Percentiles rank a stretch among this genome's conserved stretches.
Conservation (phyloP, 2,888 invertebrate genomes). For the Rhamnusium bicolor region DNA sequence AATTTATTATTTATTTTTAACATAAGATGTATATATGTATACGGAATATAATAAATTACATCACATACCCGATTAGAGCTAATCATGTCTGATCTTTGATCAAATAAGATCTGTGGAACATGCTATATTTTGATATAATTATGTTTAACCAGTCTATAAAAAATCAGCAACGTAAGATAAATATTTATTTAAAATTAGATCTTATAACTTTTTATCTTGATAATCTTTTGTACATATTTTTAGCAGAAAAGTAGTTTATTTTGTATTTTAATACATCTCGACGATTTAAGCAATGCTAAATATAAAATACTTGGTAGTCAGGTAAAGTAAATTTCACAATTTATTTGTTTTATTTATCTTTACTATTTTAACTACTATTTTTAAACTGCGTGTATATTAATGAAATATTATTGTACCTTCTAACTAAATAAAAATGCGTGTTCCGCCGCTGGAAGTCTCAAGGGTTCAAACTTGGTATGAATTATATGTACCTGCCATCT, state of each 20-base stretch:
- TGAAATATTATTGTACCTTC: background rate
- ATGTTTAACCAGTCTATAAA: background rate
- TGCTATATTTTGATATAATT: background rate
- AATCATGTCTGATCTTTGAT: background rate
- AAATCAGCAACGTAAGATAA: background rate
- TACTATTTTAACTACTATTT: background rate
- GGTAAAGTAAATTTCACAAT: background rate
- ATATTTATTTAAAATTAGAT: background rate
- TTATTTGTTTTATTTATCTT: background rate
- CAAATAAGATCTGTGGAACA: background rate
- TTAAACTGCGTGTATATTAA: background rate
- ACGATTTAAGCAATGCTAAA: background rate
- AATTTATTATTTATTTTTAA: too few relatives aligned
- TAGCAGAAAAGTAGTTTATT: background rate
- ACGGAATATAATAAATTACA: background rate
- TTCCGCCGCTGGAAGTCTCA: conserved; percentile 40
- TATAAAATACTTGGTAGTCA: background rate
- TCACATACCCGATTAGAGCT: background rate
- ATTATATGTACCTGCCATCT: conserved; percentile 61
- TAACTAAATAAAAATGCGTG: background rate
- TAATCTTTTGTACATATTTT: background rate
- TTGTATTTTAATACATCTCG: background rate
- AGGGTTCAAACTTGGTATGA: conserved; percentile 51
- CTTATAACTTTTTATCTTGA: background rate
- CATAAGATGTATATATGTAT: too few relatives aligned